Evolutionary conservation across 2,113 vertebrate species (phyloP).

Genomic region (Paratilapia polleni): DNA sequence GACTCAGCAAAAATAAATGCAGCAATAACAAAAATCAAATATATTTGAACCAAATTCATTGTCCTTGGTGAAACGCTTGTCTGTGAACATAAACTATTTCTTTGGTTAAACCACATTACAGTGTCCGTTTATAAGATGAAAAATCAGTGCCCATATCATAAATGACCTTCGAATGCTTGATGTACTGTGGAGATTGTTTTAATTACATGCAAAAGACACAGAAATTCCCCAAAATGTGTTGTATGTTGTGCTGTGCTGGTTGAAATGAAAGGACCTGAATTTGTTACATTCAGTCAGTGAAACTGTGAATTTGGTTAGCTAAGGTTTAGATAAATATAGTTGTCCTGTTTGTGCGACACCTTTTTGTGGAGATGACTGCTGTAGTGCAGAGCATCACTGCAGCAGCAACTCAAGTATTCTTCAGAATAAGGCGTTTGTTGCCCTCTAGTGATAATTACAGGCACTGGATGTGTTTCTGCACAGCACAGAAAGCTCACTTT

Average conservation of each 20-base stretch:
- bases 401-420: slow-evolving; percentile 7
- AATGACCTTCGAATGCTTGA: neutral
- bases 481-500: slow-evolving; percentile 1
- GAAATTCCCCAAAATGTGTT: neutral
- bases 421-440: slow-evolving; percentile 30
- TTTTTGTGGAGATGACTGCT: slow-evolving; percentile 29
- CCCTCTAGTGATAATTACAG: slow-evolving; percentile 60
- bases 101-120: neutral
- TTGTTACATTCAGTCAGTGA: neutral
- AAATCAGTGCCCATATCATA: slow-evolving; percentile 15
- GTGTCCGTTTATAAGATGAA: neutral
- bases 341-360: slow-evolving; percentile 29
- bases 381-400: slow-evolving; percentile 59
- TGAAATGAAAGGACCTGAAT: neutral
- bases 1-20: neutral
- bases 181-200: slow-evolving; percentile 12
- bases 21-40: slow-evolving; percentile 17
- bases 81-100: neutral
- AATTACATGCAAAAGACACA: neutral
- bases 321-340: slow-evolving; percentile 15
- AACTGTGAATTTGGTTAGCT: neutral
- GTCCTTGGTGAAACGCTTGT: neutral
- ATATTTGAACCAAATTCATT: slow-evolving; percentile 9
- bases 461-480: neutral
- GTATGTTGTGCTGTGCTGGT: neutral